Conservation (phyloP, 1,140 invertebrate genomes). For the Drosophila sulfurigaster region DNA sequence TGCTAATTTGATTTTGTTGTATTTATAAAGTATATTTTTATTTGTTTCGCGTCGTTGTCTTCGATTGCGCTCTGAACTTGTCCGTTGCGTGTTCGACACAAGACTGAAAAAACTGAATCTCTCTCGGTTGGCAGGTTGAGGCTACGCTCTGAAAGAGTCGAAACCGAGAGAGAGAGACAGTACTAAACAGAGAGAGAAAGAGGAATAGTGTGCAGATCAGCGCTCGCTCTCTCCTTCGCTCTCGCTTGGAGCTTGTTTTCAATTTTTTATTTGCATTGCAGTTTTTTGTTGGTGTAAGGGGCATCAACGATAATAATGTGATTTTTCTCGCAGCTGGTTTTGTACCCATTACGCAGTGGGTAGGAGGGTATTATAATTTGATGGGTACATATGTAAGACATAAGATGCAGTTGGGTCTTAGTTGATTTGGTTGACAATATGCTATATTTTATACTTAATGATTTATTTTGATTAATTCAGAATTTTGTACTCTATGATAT, state of each 20-base stretch:
- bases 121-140: slow-evolving; percentile 21
- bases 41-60: slow-evolving; percentile 65
- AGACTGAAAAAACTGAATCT: slow-evolving; percentile 60
- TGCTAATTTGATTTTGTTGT: slow-evolving; percentile 14
- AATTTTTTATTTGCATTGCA: slow-evolving; percentile 9
- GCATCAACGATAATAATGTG: slow-evolving; percentile 29
- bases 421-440: too few relatives aligned
- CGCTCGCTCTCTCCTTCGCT: not conserved
- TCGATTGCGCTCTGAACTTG: slow-evolving; percentile 66
- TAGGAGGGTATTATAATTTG: too few relatives aligned
- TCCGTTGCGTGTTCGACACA: slow-evolving; percentile 71
- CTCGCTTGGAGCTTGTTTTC: not conserved
- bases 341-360: not conserved
- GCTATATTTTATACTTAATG: too few relatives aligned
- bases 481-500: too few relatives aligned
- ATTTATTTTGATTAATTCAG: too few relatives aligned
- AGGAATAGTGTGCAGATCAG: not conserved
- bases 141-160: not conserved
- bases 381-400: too few relatives aligned
- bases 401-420: too few relatives aligned
- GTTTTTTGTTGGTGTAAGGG: slow-evolving; percentile 3
- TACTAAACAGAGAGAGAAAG: not conserved
- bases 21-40: slow-evolving; percentile 18
- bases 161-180: not conserved
- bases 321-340: slow-evolving; percentile 2